Evolutionary conservation across 1,140 invertebrate species (phyloP), one percentile per base, ranked within the genome.

Genomic region (Bombus soroeensis): DNA sequence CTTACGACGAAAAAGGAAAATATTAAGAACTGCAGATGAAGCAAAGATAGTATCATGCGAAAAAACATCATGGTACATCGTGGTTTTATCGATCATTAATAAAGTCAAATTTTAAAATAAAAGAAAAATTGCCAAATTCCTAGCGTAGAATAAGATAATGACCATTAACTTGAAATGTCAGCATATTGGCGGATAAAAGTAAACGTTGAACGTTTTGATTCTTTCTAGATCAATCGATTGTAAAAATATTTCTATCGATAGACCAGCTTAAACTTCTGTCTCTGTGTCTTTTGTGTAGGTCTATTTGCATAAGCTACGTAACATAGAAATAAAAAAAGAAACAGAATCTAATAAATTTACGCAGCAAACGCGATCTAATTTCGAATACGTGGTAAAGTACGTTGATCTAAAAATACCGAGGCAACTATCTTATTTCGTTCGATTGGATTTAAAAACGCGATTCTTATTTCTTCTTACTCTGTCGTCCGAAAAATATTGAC

Each of bases 381-480:
- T 68, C n/a, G 22, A 77, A 32, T 39, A 41, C 39, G 70, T 34
- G 18, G 8, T 75, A n/a, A 6, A 81, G n/a, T 81, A 74, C 39
- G 64, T 78, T 43, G 64, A 64, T 73, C 41, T 39, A 43, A 83
- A 83, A 83, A 75, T 76, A 66, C 41, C 74, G 18, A 15, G 22
- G 22, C 34, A 22, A 57, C 6, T 32, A 9, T 59, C n/a, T 2
- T 43, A 32, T 64, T 41, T 43, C 25, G 3, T 39, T 59, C 25
- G 28, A 77, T n/a, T 13, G 10, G 28, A 18, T 47, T 5, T 22
- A 22, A 79, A 25, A n/a, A 18, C 34, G n/a, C 4, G n/a, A 53
- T 59, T 37, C n/a, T 8, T 43, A n/a, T 37, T n/a, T 22, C 3
- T 73, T 15, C 25, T 32, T 43, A 32, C 15, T 9, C 78, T 39